Evolutionary conservation across 2,888 invertebrate species (phyloP), one percentile per base, ranked within the genome.

Genomic region (Dicycla oo): DNA sequence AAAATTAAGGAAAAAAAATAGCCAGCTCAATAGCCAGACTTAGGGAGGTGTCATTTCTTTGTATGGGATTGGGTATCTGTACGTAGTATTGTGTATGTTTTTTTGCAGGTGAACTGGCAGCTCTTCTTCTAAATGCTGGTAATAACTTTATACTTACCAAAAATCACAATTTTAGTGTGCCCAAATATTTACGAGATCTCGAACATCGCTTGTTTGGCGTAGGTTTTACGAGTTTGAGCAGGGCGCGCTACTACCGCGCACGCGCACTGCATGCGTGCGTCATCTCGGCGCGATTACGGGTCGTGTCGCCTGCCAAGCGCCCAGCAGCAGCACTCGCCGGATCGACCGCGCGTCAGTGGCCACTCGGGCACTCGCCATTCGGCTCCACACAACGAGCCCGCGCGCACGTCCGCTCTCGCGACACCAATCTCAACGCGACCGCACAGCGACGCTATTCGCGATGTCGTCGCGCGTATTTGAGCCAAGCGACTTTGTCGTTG

Each of bases 391-490:
- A 76, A 73, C 78, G 75, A 57, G 65, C 69, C 66, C 79, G 76
- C 73, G 80, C 62, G 61, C 40, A 62, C 66, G 69, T 67, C 61
- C 66, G 51, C 58, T 58, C 43, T 54, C 72, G 76, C 72, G 74
- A 73, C 63, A 54, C 47, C 74, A 67, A 49, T 69, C 75, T 75
- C 74, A 57, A 47, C 75, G 72, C 75, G 75, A 80, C 69, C 62
- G 69, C 64, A 72, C 73, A 75, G 65, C 73, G 72, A 65, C 71
- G 66, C 68, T 72, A 74, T 64, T 81, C 88, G 91, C 96, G 81
- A 97, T 97, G 97, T 97, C 98, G 78, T 97, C 98, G 78, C 97
- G 97, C 91, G 96, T 97, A 75, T 97, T 97, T 80, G 80, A 96
- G 94, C 86, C 97, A 95, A 90, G 96, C 96, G 91, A 97, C 97